Base-by-base conservation (phyloP, 2,888 invertebrate species). In the Cotesia congregata region DNA sequence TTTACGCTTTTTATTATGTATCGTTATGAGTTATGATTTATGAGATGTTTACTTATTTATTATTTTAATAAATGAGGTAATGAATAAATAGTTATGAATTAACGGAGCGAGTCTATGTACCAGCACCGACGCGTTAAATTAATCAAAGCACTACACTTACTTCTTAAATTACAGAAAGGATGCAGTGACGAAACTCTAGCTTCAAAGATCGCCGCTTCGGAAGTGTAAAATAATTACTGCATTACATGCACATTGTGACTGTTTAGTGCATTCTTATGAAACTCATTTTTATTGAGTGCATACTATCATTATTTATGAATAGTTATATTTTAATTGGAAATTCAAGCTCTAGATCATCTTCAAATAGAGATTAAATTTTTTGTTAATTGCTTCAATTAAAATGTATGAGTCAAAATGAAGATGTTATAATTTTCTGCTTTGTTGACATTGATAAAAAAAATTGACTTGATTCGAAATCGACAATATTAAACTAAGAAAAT, bases 101-200 rank as follows among this genome's bases (percentile, higher is more conserved):
- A 65, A 65, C 65, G 65, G 61, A 39, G 68, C 67, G 59, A 67
- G 39, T 74, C 67, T 59, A 61, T 67, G 30, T 30, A 30, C 30
- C 30, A 67, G 59, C n/a, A 15, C 40, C 39, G 60, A 79, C 76
- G 78, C 76, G 78, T 78, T 75, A 77, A 80, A 79, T 80, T 80
- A 80, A 80, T 80, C 76, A 80, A 80, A 76, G 79, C 79, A 67
- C 75, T 74, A 62, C 76, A 65, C 20, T 12, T 30, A 65, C 38
- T 50, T 65, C 72, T 68, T 65, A 60, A 74, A 79, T 80, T 78
- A 85, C 84, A 86, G 86, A 85, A 82, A 85, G 86, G 85, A 86
- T 85, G 85, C 84, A 84, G 81, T 80, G 82, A 82, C 81, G 82
- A 81, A 81, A 82, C 80, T 82, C 86, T 85, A 85, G 85, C 86